Evolutionary conservation across 2,113 vertebrate species (phyloP), one percentile per base, ranked within the genome.

Genomic region (Coreoperca whiteheadi): DNA sequence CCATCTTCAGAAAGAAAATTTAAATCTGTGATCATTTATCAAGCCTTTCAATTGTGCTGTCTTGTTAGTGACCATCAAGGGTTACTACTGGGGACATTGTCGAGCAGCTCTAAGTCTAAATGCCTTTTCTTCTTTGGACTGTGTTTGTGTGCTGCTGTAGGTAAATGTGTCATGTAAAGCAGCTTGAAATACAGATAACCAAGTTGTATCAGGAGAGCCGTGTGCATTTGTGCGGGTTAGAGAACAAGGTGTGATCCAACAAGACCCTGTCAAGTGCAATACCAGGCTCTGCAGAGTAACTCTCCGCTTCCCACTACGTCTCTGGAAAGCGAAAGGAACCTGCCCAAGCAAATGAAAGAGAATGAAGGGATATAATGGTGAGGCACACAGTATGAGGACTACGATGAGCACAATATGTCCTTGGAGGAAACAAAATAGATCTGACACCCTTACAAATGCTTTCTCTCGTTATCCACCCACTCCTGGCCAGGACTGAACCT

Each of bases 401-500:
- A 50, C 10, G 41, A 63, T 10, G 37, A 74, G 41, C 51, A 57
- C 50, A 63, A 46, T 2, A n/a, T 16, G 37, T 28, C 14, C 28
- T 21, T 14, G 30, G 11, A 51, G 63, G 32, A 67, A 68, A 69
- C 7, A 39, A 66, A 39, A 28, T 53, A 51, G n/a, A 34, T 46
- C 18, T 9, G 30, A 50, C 15, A 65, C 54, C 64, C 23, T 41
- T 46, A 20, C 8, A 63, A 61, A 54, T 3, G 64, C 5, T 74
- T 74, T 9, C 16, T 57, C 51, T 81, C 2, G 7, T 53, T 68
- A 54, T 69, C 34, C 39, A 59, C 30, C 70, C 72, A 41, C 43
- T n/a, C 54, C 39, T 11, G 30, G 43, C 32, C 32, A 15, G 7
- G 32, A 16, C 16, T 57, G 56, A 74, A 60, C 39, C 48, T 48